Base-by-base conservation (phyloP, 2,113 vertebrate genomes). In the Jaculus jaculus region DNA sequence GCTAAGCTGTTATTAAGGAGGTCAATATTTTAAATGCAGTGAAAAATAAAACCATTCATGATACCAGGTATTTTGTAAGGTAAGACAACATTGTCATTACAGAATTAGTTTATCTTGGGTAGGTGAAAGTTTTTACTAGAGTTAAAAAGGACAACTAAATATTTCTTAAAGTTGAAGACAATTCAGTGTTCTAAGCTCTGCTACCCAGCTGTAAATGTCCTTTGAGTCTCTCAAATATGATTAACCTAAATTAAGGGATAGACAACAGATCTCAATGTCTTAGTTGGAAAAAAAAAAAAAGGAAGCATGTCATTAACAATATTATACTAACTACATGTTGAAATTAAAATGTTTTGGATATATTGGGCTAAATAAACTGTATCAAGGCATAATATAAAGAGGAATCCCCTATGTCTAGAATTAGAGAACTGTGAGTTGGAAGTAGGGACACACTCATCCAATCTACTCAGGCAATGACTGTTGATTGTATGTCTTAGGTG, bases 1-100 rank as follows among this genome's bases (percentile, higher is more conserved):
- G 68, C 47, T 97, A 95, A 96, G 74, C 84, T 93, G 1, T 91
- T 94, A 95, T 87, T 82, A 93, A 92, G 95, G 63, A 97, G 87
- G 81, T 30, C 96, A 97, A 95, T 54, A 94, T 84, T 51, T 96
- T 28, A 37, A 92, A 89, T 18, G 65, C n/a, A 84, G 89, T 54
- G 60, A 72, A 39, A n/a, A 39, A 94, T 65, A 54, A 75, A 68
- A 93, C n/a, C 81, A 85, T 60, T 23, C 71, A 85, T 93, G 73
- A 51, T 93, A 74, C 6, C 58, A 0, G 42, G 77, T 95, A 89
- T 90, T 54, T 37, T 83, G 54, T 91, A 96, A 74, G 80, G 80
- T 86, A 80, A 97, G 66, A 96, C 39, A 95, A 77, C 74, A 94
- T 94, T 87, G 37, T 54, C 39, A 68, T 80, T 95, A 91, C 37